phyloP scores from a whole-genome alignment of 1,140 invertebrate genomes.

The Cotesia chilonis region DNA sequence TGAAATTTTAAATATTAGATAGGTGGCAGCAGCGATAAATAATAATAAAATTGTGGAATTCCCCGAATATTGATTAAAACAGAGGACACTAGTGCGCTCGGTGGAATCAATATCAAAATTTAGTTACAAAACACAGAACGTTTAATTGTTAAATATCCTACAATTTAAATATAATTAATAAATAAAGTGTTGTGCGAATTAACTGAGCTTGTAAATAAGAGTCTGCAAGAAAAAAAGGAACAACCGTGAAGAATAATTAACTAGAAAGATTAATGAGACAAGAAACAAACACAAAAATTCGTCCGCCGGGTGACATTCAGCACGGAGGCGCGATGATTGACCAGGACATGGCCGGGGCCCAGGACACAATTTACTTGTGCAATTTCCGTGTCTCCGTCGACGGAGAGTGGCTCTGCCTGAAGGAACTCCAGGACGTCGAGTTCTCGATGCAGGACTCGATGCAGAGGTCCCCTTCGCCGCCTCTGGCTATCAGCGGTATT shows the following conservation, averaged over 20 bases:
- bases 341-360: constrained; percentile 82
- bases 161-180: no score
- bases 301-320: constrained; percentile 57
- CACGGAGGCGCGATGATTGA: constrained; percentile 64
- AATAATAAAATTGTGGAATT: background rate
- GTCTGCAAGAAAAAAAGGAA: constrained; percentile 4
- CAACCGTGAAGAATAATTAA: constrained; percentile 17
- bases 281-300: constrained; percentile 56
- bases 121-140: constrained; percentile 36
- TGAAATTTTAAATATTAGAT: no score
- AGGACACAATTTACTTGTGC: constrained; percentile 96
- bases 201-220: no score
- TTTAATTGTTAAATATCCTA: constrained; percentile 25
- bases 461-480: constrained; percentile 69
- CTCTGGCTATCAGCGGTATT: constrained; percentile 59
- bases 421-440: constrained; percentile 91
- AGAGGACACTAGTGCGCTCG: constrained; percentile 59
- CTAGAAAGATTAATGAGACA: constrained; percentile 50
- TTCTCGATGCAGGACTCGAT: constrained; percentile 75
- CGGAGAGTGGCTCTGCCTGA: constrained; percentile 96
- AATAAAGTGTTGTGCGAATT: background rate
- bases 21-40: no score
- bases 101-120: constrained; percentile 58
- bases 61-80: constrained; percentile 59
- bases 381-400: constrained; percentile 97